These are phyloP conservation scores for Rachycentron canadum DNA, from an alignment of 2,797 vertebrate species.

Conservation along the genomic window DNA sequence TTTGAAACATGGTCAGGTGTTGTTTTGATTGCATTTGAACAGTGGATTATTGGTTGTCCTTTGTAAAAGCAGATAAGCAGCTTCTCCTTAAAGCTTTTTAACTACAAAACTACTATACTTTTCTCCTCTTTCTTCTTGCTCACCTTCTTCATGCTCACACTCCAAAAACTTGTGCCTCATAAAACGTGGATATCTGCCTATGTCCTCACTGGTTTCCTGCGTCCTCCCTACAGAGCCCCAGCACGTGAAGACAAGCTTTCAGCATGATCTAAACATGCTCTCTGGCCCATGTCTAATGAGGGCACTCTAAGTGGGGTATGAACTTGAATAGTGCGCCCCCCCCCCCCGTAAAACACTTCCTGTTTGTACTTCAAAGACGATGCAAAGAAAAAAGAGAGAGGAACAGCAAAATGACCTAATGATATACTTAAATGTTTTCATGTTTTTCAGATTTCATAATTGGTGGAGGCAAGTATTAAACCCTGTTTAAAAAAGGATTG, in stretches of 20 bases:
- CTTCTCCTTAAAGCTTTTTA: slow-evolving; percentile 13
- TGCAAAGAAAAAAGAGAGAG: neutral
- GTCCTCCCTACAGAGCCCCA: slow-evolving; percentile 31
- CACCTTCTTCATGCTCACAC: neutral
- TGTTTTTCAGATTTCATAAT: neutral
- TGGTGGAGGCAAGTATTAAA: neutral
- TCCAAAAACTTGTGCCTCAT: slow-evolving; percentile 18
- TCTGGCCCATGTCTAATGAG: slow-evolving; percentile 69
- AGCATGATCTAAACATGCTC: slow-evolving; percentile 67
- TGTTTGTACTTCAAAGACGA: slow-evolving; percentile 18
- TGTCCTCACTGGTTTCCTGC: slow-evolving; percentile 32
- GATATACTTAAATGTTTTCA: slow-evolving; percentile 1
- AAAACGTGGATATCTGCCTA: slow-evolving; percentile 21
- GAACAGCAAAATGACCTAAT: neutral
- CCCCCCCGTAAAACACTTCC: slow-evolving; percentile 9
- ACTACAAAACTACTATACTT: neutral
- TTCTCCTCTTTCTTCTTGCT: neutral
- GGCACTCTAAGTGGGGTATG: slow-evolving; percentile 36
- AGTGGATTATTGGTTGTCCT: neutral
- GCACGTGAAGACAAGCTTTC: slow-evolving; percentile 68
- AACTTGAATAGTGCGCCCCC: slow-evolving; percentile 3
- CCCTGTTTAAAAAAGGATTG: neutral
- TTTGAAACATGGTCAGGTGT: neutral
- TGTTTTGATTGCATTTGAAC: neutral
- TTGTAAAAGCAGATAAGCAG: neutral